phyloP scores from a whole-genome alignment of 1,140 invertebrate genomes.

The Drosophila mauritiana region DNA sequence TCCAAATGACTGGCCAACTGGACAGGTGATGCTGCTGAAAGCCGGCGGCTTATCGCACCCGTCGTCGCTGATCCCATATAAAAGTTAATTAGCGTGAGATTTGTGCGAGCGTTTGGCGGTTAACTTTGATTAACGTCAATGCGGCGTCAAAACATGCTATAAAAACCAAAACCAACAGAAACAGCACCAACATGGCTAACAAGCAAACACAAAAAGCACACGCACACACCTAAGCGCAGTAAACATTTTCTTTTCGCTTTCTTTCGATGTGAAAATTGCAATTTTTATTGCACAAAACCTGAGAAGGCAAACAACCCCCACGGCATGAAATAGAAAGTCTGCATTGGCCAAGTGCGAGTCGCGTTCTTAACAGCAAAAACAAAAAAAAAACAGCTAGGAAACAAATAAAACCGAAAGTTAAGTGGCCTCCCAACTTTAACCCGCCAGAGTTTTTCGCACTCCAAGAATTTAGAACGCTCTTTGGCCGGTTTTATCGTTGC shows the following conservation, averaged over 20 bases:
- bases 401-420: conserved; percentile 63
- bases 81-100: conserved; percentile 79
- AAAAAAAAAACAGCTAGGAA: neutral
- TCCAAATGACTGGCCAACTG: conserved; percentile 13
- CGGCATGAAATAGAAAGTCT: conserved; percentile 76
- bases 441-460: conserved; percentile 36
- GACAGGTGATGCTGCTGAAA: conserved; percentile 42
- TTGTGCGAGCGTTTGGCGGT: conserved; percentile 51
- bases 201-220: conserved; percentile 41
- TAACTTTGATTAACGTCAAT: conserved; percentile 66
- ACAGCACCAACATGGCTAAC: conserved; percentile 5
- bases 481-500: conserved; percentile 17
- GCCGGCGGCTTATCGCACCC: conserved; percentile 50
- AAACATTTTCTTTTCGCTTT: conserved; percentile 67
- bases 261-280: conserved; percentile 76
- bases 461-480: conserved; percentile 41
- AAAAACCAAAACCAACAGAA: conserved; percentile 24
- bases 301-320: conserved; percentile 42
- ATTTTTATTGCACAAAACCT: conserved; percentile 65
- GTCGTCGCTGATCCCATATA: conserved; percentile 56
- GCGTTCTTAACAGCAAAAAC: conserved; percentile 30
- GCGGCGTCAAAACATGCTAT: conserved; percentile 50
- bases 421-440: conserved; percentile 43
- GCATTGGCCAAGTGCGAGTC: conserved; percentile 10
- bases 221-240: conserved; percentile 20